Evolutionary conservation across 2,888 invertebrate species (phyloP).

Genomic region (Andrena bucephala): DNA sequence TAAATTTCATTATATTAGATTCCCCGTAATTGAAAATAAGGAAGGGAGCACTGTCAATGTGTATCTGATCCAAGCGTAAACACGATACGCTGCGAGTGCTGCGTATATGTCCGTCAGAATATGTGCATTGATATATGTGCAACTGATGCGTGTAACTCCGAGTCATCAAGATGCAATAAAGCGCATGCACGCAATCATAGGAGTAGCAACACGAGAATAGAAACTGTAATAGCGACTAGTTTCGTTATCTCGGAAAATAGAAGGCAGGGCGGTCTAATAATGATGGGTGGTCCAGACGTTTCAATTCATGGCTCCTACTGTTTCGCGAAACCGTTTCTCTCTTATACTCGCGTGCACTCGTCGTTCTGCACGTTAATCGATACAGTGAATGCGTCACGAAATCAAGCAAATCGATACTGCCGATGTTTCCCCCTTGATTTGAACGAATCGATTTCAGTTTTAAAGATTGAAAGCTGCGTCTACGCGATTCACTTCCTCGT

Average conservation of each 20-base stretch:
- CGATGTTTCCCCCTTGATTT: neutral
- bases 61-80: neutral
- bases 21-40: no score
- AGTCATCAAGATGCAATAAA: constrained; percentile 11
- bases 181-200: constrained; percentile 7
- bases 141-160: neutral
- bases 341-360: neutral
- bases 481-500: neutral
- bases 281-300: constrained; percentile 30
- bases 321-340: constrained; percentile 1
- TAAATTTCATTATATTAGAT: no score
- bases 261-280: neutral
- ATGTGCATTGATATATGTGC: neutral
- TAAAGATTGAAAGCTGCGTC: neutral
- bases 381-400: constrained; percentile 10
- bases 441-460: constrained; percentile 5
- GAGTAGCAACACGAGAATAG: neutral
- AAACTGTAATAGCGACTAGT: constrained; percentile 10
- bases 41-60: no score
- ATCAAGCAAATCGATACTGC: neutral
- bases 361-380: constrained; percentile 11
- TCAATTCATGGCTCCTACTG: constrained; percentile 2
- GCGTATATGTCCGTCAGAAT: neutral
- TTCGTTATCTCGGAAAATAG: constrained; percentile 27
- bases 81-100: neutral